Evolutionary conservation across 2,113 vertebrate genomes (phyloP).

Genomic region (Butastur rufipennis): DNA sequence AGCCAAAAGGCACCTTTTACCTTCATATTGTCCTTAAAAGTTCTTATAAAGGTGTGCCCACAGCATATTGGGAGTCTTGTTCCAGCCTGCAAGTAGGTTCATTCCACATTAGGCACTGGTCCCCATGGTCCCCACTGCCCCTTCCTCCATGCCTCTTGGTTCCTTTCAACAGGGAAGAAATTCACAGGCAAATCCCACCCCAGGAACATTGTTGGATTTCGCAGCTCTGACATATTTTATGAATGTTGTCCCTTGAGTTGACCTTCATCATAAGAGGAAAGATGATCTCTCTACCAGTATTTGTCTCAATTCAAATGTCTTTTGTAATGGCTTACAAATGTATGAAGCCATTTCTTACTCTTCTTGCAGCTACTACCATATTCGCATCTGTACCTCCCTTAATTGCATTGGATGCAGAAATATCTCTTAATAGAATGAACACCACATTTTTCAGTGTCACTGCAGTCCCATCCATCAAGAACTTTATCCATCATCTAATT

Average conservation of each 20-base stretch:
- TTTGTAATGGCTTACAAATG: neutral
- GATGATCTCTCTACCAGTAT: neutral
- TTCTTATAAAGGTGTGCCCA: neutral
- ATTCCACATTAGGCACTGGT: neutral
- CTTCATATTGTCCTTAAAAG: neutral
- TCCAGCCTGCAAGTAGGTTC: neutral
- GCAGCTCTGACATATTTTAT: neutral
- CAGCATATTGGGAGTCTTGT: neutral
- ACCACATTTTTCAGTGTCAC: slow-evolving; percentile 28
- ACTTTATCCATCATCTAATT: slow-evolving; percentile 2
- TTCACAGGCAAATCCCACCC: neutral
- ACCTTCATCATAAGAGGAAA: neutral
- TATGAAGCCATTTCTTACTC: neutral
- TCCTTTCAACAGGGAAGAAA: neutral
- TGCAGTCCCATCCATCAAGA: slow-evolving; percentile 4
- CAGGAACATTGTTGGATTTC: neutral
- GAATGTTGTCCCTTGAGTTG: neutral
- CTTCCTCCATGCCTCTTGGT: fast-evolving
- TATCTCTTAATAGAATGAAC: neutral
- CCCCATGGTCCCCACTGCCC: fast-evolving
- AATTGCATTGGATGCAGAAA: slow-evolving; percentile 14
- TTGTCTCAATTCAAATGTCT: neutral
- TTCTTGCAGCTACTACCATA: neutral
- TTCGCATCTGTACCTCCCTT: neutral
- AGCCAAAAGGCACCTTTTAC: neutral